phyloP scores from a whole-genome alignment of 2,113 vertebrate genomes.

The Sardina pilchardus region DNA sequence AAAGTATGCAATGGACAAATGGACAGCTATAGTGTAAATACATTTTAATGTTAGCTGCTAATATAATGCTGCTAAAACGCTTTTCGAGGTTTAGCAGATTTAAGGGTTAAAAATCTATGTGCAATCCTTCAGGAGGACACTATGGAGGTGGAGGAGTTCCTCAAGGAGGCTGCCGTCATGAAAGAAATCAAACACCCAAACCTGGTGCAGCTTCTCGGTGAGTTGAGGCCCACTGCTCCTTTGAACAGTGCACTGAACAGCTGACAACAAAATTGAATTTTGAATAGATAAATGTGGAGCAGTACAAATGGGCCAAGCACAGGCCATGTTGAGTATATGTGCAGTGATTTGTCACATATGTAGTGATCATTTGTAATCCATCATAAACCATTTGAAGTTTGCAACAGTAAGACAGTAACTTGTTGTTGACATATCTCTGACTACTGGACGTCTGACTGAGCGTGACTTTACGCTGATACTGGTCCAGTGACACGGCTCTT shows the following conservation, averaged over 20 bases:
- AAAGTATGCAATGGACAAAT: not conserved
- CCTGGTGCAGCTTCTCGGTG: constrained; percentile 94
- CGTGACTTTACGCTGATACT: not conserved
- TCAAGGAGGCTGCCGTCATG: constrained; percentile 97
- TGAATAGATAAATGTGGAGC: not conserved
- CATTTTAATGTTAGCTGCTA: not conserved
- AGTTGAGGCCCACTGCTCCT: constrained; percentile 41
- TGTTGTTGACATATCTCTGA: not conserved
- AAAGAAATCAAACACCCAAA: constrained; percentile 99
- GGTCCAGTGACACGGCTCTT: not conserved
- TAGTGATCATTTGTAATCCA: not conserved
- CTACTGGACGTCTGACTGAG: not conserved
- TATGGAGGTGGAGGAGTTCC: constrained; percentile 98
- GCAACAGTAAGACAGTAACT: not conserved
- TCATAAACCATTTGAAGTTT: not conserved
- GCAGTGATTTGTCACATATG: not conserved
- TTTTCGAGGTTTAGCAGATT: too few relatives aligned
- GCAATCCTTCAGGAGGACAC: constrained; percentile 86
- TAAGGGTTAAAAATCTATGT: not conserved
- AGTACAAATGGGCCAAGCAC: not conserved
- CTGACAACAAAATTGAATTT: not conserved
- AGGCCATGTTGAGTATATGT: not conserved
- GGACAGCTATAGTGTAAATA: not conserved
- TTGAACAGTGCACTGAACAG: too few relatives aligned
- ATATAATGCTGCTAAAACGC: too few relatives aligned